Evolutionary conservation across 2,797 vertebrate genomes (phyloP).

Genomic region (Ambastaia sidthimunki): DNA sequence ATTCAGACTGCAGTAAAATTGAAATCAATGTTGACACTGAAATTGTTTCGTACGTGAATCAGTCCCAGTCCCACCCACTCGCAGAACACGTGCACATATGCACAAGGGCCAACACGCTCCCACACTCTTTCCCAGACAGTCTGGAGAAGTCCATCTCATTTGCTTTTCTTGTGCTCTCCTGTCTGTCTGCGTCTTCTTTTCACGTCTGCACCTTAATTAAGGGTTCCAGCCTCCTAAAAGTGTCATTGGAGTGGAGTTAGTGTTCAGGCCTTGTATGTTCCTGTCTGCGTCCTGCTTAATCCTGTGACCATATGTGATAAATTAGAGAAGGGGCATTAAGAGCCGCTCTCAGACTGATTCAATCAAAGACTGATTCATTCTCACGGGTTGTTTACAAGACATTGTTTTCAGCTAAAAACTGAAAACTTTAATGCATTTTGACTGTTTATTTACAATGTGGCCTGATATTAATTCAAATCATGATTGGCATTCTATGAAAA

Average conservation of each 20-base stretch:
- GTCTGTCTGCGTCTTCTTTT: constrained; percentile 68
- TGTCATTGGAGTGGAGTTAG: constrained; percentile 65
- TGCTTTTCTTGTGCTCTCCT: constrained; percentile 69
- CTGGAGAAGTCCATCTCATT: constrained; percentile 75
- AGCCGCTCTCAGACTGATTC: constrained; percentile 57
- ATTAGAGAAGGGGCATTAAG: constrained; percentile 63
- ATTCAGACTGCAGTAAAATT: constrained; percentile 40
- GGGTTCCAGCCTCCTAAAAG: constrained; percentile 71
- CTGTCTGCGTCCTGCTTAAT: constrained; percentile 69
- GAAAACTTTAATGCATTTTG: too few species aligned
- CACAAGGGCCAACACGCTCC: constrained; percentile 71
- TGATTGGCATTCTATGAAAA: constrained; percentile 59
- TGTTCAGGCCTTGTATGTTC: constrained; percentile 55
- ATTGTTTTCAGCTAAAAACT: too few species aligned
- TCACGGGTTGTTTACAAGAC: too few species aligned
- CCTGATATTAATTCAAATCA: constrained; percentile 51
- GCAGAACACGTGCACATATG: constrained; percentile 54
- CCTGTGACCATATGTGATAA: constrained; percentile 70
- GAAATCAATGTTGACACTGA: constrained; percentile 57
- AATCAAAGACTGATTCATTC: neutral
- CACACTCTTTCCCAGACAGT: constrained; percentile 79
- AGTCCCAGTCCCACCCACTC: constrained; percentile 63
- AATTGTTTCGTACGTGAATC: constrained; percentile 70
- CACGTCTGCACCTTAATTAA: constrained; percentile 80
- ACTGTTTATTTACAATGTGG: too few species aligned